Base-by-base conservation (phyloP, 2,797 vertebrate genomes). In the Crypturellus tataupa region DNA sequence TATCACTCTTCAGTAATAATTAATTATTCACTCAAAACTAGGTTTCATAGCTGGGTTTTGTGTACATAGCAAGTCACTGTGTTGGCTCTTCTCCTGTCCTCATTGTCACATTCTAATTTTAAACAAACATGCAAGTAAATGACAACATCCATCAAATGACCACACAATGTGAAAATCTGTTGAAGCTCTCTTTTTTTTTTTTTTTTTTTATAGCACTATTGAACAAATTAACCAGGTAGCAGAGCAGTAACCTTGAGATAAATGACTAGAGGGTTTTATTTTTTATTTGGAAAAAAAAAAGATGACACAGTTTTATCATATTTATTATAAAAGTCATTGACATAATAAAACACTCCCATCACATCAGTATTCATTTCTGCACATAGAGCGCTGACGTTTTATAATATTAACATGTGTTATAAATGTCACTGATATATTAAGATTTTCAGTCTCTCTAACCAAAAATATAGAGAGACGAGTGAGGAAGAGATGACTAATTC, bases 381-480 rank as follows among this genome's bases (percentile, higher is more conserved):
- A 98, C 98, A 98, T 97, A 97, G 97, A 97, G 93, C 80, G 46
- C 89, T 97, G 97, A 97, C 94, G 90, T 96, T 97, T 97, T 97
- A 93, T 97, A 97, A 96, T 98, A 98, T 98, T 98, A 98, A 98
- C 97, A 98, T 97, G 98, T 98, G 97, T 98, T 98, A 98, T 97
- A 98, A 98, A 98, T 98, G 98, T 98, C 98, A 98, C 93, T 97
- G 97, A 97, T 98, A 98, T 98, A 98, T 98, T 98, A 98, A 98
- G 97, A 97, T 97, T 97, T 98, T 97, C 96, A 97, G 96, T 95
- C 80, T 96, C 96, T 97, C 95, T 97, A 92, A 97, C 97, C 97
- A 97, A 97, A 97, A 98, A 97, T 97, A 97, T 33, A 93, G 81
- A 88, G 94, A 93, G 93, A 96, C 85, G 88, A 94, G 89, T 91